phyloP scores from a whole-genome alignment of 2,113 vertebrate genomes.

The Silurus asotus region DNA sequence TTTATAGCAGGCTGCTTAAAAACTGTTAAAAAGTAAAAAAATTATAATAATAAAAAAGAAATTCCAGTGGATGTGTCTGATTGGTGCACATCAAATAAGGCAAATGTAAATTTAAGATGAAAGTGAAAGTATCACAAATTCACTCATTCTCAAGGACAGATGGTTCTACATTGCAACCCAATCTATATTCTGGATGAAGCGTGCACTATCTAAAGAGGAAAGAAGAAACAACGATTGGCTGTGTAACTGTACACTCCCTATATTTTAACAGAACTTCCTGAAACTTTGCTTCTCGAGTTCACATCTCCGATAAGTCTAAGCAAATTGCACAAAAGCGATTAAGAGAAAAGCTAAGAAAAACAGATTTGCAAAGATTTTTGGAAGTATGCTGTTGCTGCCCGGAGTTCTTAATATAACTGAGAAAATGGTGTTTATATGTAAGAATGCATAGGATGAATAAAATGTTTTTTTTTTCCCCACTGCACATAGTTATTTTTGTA shows the following conservation, averaged over 20 bases:
- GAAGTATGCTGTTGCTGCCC: background rate
- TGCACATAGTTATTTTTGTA: background rate
- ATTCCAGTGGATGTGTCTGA: background rate
- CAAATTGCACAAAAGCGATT: conserved; percentile 44
- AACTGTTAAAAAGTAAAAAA: too few relatives aligned
- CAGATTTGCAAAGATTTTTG: conserved; percentile 12
- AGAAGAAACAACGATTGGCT: conserved; percentile 48
- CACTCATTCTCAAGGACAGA: conserved; percentile 64
- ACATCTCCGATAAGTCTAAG: conserved; percentile 57
- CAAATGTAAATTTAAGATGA: conserved; percentile 4
- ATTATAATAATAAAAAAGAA: too few relatives aligned
- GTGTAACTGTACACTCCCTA: conserved; percentile 64
- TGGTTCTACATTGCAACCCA: conserved; percentile 61
- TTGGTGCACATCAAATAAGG: background rate
- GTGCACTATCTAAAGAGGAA: conserved; percentile 65
- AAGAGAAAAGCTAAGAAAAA: conserved; percentile 27
- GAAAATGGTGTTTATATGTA: background rate
- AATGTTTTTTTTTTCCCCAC: too few relatives aligned
- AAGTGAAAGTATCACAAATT: conserved; percentile 36
- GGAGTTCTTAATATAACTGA: background rate
- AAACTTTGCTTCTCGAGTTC: conserved; percentile 53
- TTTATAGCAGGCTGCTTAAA: too few relatives aligned
- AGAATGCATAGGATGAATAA: background rate
- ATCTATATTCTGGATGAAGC: conserved; percentile 69
- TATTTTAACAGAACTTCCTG: conserved; percentile 62